Conservation (phyloP, 35 echinoderm and acorn worm species). For the Lytechinus pictus region DNA sequence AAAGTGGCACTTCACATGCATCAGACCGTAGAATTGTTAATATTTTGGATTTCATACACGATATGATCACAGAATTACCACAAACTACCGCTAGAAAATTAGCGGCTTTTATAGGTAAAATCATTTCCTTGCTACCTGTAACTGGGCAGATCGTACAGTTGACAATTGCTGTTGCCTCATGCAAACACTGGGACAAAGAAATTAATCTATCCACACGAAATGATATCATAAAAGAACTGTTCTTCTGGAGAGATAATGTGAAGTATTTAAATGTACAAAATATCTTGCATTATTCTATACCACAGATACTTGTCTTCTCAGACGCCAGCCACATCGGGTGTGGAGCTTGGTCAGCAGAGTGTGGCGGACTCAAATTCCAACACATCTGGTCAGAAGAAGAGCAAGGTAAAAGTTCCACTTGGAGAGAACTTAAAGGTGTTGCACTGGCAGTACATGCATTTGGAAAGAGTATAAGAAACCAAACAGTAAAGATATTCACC, state of each 20-base stretch:
- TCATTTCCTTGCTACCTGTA: slow-evolving; percentile 9
- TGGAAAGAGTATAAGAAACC: background rate
- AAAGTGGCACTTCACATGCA: background rate
- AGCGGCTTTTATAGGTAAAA: background rate
- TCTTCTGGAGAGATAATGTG: slow-evolving; percentile 34
- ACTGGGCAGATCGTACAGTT: background rate
- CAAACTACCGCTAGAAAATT: background rate
- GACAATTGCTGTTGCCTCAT: background rate
- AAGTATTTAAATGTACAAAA: background rate
- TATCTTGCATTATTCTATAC: background rate
- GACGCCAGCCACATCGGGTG: slow-evolving; percentile 36
- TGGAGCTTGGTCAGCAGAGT: background rate
- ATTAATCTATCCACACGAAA: background rate
- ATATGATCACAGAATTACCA: background rate
- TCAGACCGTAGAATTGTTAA: background rate
- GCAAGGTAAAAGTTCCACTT: slow-evolving; percentile 57
- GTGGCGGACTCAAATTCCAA: background rate
- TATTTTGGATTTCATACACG: background rate
- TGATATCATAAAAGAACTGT: background rate
- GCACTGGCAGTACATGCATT: slow-evolving; percentile 36
- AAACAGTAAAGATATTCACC: slow-evolving; percentile 31
- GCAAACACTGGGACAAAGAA: slow-evolving; percentile 14
- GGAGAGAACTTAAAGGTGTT: slow-evolving; percentile 57
- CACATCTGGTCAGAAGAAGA: slow-evolving; percentile 41
- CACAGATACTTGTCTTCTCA: slow-evolving; percentile 9